These are phyloP conservation scores for Liasis olivaceus DNA, from an alignment of 2,797 vertebrate species.

Conservation along the genomic window DNA sequence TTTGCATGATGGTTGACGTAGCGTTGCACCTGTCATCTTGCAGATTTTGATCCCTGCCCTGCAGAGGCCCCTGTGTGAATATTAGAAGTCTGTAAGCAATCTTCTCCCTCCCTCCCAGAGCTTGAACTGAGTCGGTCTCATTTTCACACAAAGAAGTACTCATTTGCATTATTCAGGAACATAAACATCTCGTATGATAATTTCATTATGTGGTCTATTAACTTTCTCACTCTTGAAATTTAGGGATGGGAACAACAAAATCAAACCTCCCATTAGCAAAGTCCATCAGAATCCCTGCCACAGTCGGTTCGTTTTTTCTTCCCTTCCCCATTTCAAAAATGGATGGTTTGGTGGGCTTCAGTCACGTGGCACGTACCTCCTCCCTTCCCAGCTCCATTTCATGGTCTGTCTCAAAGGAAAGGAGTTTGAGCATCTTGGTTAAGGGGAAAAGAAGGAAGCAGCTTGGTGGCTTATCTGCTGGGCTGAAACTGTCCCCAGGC, in stretches of 20 bases:
- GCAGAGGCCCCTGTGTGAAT: not conserved
- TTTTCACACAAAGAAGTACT: not conserved
- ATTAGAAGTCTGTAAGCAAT: not conserved
- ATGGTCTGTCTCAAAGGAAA: not conserved
- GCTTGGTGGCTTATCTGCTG: not conserved
- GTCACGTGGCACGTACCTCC: not conserved
- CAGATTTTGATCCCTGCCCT: not conserved
- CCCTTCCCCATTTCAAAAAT: not conserved
- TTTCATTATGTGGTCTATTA: constrained; percentile 36
- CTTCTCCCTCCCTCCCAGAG: not conserved
- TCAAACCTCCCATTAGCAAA: not conserved
- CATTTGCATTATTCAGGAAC: constrained; percentile 37
- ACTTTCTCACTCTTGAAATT: not conserved
- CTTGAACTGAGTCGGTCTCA: constrained; percentile 9
- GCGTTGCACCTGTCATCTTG: not conserved
- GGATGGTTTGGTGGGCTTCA: not conserved
- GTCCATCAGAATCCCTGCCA: not conserved
- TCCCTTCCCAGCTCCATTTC: not conserved
- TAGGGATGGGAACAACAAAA: constrained; percentile 14
- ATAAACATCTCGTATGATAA: constrained; percentile 14
- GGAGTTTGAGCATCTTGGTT: not conserved
- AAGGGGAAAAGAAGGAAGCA: not conserved
- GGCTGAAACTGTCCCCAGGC: not conserved
- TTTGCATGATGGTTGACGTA: not conserved
- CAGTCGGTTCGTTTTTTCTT: not conserved